Evolutionary conservation across 2,113 vertebrate species (phyloP).

Genomic region (Xerus inauris): DNA sequence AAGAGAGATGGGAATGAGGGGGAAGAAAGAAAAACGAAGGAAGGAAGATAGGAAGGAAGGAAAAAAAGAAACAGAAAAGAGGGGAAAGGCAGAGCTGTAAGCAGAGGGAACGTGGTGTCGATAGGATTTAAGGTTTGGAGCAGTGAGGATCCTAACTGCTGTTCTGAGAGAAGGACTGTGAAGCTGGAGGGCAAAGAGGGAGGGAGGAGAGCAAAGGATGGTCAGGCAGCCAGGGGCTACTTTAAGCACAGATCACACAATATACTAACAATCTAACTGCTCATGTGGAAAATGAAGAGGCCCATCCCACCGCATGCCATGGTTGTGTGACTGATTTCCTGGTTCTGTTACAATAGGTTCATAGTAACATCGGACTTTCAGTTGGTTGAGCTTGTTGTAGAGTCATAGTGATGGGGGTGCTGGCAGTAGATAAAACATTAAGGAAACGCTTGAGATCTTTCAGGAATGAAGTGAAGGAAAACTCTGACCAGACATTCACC

Average conservation of each 20-base stretch:
- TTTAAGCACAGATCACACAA: background rate
- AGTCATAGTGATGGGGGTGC: background rate
- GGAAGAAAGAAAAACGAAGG: background rate
- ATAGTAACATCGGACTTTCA: background rate
- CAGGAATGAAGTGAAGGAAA: background rate
- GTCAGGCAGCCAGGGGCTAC: background rate
- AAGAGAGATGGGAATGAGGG: too few relatives aligned
- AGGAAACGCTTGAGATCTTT: background rate
- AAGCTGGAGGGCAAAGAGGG: background rate
- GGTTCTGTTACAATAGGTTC: background rate
- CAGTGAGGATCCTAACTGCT: background rate
- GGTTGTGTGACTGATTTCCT: background rate
- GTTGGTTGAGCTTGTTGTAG: background rate
- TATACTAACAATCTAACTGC: background rate
- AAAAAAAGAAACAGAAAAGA: background rate
- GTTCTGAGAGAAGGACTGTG: background rate
- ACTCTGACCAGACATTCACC: background rate
- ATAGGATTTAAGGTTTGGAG: background rate
- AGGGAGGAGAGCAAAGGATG: background rate
- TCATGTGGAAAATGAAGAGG: background rate
- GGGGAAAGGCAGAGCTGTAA: background rate
- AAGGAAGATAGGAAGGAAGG: background rate
- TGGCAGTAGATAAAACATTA: background rate
- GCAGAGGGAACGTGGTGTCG: background rate
- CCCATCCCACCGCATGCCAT: too few relatives aligned